phyloP scores from a whole-genome alignment of 2,113 vertebrate species.

The Stomatorhinus ivindoensis region DNA sequence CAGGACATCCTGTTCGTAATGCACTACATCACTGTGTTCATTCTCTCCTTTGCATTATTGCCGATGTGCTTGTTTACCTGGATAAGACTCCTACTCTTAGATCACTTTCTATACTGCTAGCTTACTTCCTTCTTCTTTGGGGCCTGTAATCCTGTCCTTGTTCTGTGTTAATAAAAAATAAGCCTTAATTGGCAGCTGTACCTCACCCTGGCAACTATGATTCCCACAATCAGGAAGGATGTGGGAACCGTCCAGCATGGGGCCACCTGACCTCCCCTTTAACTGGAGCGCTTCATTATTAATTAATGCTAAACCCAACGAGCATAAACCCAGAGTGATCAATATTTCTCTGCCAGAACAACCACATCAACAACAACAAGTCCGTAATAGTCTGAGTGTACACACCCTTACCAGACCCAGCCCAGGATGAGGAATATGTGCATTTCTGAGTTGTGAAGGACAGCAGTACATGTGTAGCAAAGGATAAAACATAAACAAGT shows the following conservation, averaged over 20 bases:
- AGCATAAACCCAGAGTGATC: not conserved
- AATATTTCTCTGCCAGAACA: not conserved
- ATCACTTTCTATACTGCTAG: not conserved
- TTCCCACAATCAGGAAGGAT: not conserved
- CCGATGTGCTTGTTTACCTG: not conserved
- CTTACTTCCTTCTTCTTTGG: not conserved
- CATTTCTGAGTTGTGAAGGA: not conserved
- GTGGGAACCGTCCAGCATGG: not conserved
- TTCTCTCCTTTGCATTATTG: not conserved
- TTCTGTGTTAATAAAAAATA: not conserved
- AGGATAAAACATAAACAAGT: not conserved
- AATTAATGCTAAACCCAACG: not conserved
- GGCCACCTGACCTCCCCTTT: not conserved
- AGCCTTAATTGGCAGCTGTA: not conserved
- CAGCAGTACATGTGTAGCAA: not conserved
- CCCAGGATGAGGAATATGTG: not conserved
- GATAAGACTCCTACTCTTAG: not conserved
- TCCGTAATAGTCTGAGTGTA: not conserved
- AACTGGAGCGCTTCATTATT: not conserved
- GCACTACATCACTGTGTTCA: not conserved
- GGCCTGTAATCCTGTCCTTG: not conserved
- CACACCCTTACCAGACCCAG: not conserved
- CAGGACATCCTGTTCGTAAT: not conserved
- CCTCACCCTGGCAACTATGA: not conserved
- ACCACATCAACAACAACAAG: not conserved